A percentile compares a stretch with the other conserved stretches of the same genome.
phyloP scores from a whole-genome alignment of 2,113 vertebrate species.

The Takifugu bimaculatus region DNA sequence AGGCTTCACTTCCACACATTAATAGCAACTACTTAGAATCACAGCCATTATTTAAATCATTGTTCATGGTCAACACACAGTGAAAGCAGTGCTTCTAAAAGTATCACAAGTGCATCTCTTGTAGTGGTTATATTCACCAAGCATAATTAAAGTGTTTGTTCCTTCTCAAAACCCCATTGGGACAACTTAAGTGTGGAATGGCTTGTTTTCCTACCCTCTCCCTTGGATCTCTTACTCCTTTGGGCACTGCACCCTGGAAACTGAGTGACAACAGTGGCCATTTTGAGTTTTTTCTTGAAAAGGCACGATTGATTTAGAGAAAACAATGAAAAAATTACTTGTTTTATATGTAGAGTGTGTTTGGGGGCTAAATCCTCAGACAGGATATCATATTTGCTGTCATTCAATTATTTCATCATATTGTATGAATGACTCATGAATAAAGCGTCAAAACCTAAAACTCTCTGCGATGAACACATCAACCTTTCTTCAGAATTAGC shows the following conservation, averaged over 20 bases:
- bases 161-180: slow-evolving; percentile 37
- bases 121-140: slow-evolving; percentile 22
- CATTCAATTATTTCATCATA: not conserved
- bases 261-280: slow-evolving; percentile 53
- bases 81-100: slow-evolving; percentile 9
- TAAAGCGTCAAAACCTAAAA: too few species aligned
- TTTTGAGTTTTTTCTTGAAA: slow-evolving; percentile 26
- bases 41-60: not conserved
- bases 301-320: slow-evolving; percentile 5
- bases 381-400: not conserved
- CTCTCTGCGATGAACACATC: too few species aligned
- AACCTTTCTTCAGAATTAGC: too few species aligned
- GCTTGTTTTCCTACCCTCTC: slow-evolving; percentile 66
- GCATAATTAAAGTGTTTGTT: slow-evolving; percentile 78
- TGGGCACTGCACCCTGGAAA: slow-evolving; percentile 65
- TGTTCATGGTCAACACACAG: not conserved
- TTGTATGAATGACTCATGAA: too few species aligned
- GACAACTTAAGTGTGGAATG: slow-evolving; percentile 37
- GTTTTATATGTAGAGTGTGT: not conserved
- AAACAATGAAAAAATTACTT: not conserved
- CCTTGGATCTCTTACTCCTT: slow-evolving; percentile 50
- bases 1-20: not conserved
- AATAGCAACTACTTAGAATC: not conserved
- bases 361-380: not conserved
- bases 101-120: slow-evolving; percentile 1